Conservation (phyloP, 37 sponge, comb jelly and placozoan genomes). For the Tethya wilhelma region DNA sequence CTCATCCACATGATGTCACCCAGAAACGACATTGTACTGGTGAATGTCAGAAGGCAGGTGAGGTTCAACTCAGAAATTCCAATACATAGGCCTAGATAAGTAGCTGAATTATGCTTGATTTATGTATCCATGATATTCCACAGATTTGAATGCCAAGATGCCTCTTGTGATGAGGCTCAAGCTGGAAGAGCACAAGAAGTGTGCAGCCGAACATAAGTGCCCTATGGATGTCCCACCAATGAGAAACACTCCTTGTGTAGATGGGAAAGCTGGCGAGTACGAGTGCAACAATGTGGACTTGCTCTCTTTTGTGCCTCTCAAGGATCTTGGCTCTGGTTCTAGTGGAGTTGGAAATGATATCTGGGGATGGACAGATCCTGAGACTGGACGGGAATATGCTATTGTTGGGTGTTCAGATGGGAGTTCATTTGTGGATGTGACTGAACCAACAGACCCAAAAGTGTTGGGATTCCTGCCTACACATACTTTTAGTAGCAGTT, state of each 20-base stretch:
- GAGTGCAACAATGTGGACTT: constrained; percentile 76
- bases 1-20: background rate
- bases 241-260: constrained; percentile 14
- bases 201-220: constrained; percentile 41
- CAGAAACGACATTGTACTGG: constrained; percentile 23
- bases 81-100: background rate
- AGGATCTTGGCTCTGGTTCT: constrained; percentile 51
- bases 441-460: constrained; percentile 45
- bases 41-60: constrained; percentile 40
- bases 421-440: constrained; percentile 81
- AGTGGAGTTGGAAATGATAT: constrained; percentile 71
- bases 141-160: constrained; percentile 56
- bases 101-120: background rate
- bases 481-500: constrained; percentile 50
- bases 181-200: constrained; percentile 30
- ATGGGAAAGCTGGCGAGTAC: constrained; percentile 68
- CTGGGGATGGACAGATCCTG: constrained; percentile 85
- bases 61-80: background rate
- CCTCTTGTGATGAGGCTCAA: constrained; percentile 66
- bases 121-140: background rate
- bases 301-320: constrained; percentile 49
- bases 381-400: constrained; percentile 61
- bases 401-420: constrained; percentile 69
- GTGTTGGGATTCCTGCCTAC: constrained; percentile 69
- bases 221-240: constrained; percentile 15